A percentile compares a stretch with the other conserved stretches of the same genome.
These are phyloP conservation scores for Sitodiplosis mosellana DNA, from an alignment of 1,140 invertebrate genomes.

Conservation along the genomic window DNA sequence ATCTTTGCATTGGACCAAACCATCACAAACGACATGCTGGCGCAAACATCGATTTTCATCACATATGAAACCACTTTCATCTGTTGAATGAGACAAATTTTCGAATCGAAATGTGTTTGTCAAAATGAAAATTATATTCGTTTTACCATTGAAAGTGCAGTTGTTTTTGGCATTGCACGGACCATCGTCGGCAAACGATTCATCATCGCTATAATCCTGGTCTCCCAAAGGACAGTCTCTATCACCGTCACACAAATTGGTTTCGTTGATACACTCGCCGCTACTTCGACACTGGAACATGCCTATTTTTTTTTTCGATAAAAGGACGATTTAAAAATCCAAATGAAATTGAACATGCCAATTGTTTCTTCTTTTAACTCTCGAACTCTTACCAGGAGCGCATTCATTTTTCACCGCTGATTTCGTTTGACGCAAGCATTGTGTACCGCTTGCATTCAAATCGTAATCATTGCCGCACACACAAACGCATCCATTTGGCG, in stretches of 20 bases:
- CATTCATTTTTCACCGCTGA: background rate
- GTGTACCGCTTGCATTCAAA: constrained; percentile 17
- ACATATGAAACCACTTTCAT: constrained; percentile 25
- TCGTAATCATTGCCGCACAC: constrained; percentile 19
- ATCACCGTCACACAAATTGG: constrained; percentile 55
- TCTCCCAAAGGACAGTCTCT: too few relatives aligned
- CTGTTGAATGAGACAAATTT: constrained; percentile 4
- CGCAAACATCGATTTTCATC: constrained; percentile 41
- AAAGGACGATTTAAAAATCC: too few relatives aligned
- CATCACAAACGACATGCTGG: constrained; percentile 44
- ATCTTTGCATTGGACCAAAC: constrained; percentile 41
- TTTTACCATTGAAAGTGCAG: too few relatives aligned
- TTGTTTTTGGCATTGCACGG: constrained; percentile 13
- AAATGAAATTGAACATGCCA: too few relatives aligned
- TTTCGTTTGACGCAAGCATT: constrained; percentile 15
- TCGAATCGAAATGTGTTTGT: too few relatives aligned
- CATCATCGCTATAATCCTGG: constrained; percentile 68
- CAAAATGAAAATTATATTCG: too few relatives aligned
- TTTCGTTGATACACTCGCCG: constrained; percentile 29
- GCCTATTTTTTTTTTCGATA: background rate
- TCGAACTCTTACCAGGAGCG: background rate
- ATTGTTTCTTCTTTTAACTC: background rate
- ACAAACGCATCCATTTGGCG: constrained; percentile 18
- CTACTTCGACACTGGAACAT: constrained; percentile 12
- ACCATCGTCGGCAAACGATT: constrained; percentile 32